Evolutionary conservation across 2,113 vertebrate species (phyloP).

Genomic region (Bujurquina vittata): DNA sequence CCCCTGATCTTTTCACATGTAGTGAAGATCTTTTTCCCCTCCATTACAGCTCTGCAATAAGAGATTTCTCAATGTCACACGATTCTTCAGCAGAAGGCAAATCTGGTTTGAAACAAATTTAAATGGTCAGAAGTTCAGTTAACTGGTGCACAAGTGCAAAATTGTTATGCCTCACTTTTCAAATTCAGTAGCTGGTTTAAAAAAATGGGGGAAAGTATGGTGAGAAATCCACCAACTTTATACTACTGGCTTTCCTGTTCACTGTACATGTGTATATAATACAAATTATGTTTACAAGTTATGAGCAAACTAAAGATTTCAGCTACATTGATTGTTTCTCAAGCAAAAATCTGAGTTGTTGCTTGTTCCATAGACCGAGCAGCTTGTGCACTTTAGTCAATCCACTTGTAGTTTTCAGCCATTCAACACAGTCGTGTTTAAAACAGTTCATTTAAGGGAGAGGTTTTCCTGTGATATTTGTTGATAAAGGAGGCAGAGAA

Average conservation of each 20-base stretch:
- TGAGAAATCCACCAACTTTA: constrained; percentile 30
- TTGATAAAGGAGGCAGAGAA: not conserved
- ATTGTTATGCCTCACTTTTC: not conserved
- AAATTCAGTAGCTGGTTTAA: constrained; percentile 1
- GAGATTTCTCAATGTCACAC: not conserved
- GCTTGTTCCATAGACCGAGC: constrained; percentile 61
- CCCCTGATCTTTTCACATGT: constrained; percentile 1
- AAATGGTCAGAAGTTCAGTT: not conserved
- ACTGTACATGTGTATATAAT: constrained; percentile 66
- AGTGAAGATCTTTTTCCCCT: not conserved
- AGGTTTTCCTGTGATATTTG: not conserved
- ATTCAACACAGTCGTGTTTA: constrained; percentile 34
- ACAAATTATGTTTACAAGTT: constrained; percentile 64
- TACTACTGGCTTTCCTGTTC: constrained; percentile 64
- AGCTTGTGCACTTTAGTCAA: constrained; percentile 74
- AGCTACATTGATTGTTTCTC: constrained; percentile 47
- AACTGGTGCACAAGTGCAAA: not conserved
- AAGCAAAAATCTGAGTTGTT: constrained; percentile 29
- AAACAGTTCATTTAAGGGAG: constrained; percentile 29
- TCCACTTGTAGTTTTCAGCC: constrained; percentile 33
- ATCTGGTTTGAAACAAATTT: not conserved
- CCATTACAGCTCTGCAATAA: not conserved
- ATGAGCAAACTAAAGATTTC: constrained; percentile 51
- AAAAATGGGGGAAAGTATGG: not conserved
- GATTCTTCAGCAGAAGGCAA: not conserved